A percentile compares a stretch with the other conserved stretches of the same genome.
Conservation (phyloP, 2,113 vertebrate species). For the Channa argus region DNA sequence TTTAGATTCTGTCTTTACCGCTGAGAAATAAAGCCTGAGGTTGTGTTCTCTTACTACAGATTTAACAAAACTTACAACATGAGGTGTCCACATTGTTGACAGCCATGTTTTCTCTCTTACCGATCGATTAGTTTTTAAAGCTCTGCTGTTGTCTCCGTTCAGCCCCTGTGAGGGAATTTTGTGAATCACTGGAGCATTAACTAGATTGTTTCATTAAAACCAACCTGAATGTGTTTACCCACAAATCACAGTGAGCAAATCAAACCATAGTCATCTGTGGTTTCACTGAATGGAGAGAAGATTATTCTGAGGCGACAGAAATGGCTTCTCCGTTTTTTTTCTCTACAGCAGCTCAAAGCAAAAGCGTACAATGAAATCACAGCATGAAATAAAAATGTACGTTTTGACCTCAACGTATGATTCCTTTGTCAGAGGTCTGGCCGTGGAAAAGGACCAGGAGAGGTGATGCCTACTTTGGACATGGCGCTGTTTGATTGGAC, state of each 20-base stretch:
- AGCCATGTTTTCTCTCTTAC: constrained; percentile 17
- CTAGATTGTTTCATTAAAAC: constrained; percentile 20
- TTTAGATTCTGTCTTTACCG: no score
- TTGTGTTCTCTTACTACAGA: no score
- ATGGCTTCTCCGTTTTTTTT: neutral
- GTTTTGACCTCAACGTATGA: neutral
- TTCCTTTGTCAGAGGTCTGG: constrained; percentile 67
- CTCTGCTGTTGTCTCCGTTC: constrained; percentile 27
- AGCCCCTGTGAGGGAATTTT: constrained; percentile 25
- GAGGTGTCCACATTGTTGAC: neutral
- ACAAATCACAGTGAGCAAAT: constrained; percentile 14
- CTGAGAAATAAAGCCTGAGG: no score
- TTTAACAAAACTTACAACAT: no score
- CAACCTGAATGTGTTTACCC: constrained; percentile 11
- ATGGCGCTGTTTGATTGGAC: constrained; percentile 99
- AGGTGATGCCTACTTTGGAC: constrained; percentile 95
- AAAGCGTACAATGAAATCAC: no score
- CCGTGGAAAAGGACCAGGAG: constrained; percentile 85
- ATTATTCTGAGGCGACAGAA: constrained; percentile 7
- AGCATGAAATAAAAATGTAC: neutral
- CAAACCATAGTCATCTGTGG: constrained; percentile 1
- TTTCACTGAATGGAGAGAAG: neutral
- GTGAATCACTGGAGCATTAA: constrained; percentile 39
- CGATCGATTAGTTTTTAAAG: constrained; percentile 44
- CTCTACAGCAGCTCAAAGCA: no score